Evolutionary conservation across 1,140 invertebrate species (phyloP).

Genomic region (Drosophila setifemur): DNA sequence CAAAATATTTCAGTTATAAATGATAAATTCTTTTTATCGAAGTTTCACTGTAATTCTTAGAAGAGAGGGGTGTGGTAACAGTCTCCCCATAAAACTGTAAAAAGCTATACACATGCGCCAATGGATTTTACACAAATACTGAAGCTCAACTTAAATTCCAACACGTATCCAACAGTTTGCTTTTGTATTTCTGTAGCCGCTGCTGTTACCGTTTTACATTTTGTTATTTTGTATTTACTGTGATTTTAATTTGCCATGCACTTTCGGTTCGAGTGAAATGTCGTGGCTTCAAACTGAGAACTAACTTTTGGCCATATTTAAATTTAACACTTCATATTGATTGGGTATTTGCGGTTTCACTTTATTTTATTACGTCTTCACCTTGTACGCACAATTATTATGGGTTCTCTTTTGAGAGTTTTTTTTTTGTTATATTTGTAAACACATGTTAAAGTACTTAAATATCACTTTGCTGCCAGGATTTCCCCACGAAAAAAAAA

Average conservation of each 20-base stretch:
- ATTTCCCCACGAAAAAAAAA: constrained; percentile 53
- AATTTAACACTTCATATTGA: not conserved
- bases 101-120: constrained; percentile 11
- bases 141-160: constrained; percentile 66
- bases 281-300: not conserved
- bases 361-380: constrained; percentile 22
- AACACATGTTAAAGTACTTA: constrained; percentile 8
- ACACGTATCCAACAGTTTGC: constrained; percentile 59
- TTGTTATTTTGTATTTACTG: constrained; percentile 27
- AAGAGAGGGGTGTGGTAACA: constrained; percentile 3
- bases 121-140: constrained; percentile 46
- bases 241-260: constrained; percentile 45
- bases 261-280: constrained; percentile 50
- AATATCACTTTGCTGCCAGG: constrained; percentile 52
- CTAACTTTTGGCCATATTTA: not conserved
- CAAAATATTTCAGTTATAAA: not conserved
- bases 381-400: constrained; percentile 32
- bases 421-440: constrained; percentile 12
- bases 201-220: constrained; percentile 42
- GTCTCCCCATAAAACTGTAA: constrained; percentile 24
- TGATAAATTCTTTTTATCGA: not conserved
- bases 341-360: not conserved
- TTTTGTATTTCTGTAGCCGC: constrained; percentile 16
- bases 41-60: constrained; percentile 1
- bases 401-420: constrained; percentile 5